These are phyloP conservation scores for Lindbergichthys nudifrons DNA, from an alignment of 2,797 vertebrate genomes.

Conservation along the genomic window DNA sequence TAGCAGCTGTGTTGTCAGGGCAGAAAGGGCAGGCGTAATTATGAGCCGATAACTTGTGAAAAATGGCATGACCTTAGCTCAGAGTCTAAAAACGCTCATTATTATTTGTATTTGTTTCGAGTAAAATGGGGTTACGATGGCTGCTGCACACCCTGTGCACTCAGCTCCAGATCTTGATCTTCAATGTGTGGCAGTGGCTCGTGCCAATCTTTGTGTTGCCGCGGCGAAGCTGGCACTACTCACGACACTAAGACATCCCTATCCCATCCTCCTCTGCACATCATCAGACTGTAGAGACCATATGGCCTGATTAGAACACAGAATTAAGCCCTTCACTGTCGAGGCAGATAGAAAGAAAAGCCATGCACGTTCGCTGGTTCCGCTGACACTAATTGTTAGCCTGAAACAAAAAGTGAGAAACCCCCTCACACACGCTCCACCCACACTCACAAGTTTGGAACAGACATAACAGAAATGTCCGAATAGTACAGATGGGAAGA, in stretches of 20 bases:
- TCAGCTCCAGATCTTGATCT: slow-evolving; percentile 54
- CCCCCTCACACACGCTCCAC: slow-evolving; percentile 25
- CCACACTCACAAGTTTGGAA: slow-evolving; percentile 40
- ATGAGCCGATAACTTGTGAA: slow-evolving; percentile 59
- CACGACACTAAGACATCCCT: slow-evolving; percentile 55
- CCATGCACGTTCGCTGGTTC: slow-evolving; percentile 37
- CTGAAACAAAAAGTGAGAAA: slow-evolving; percentile 36
- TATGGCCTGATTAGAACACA: slow-evolving; percentile 76
- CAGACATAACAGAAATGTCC: slow-evolving; percentile 45
- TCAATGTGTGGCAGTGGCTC: slow-evolving; percentile 50
- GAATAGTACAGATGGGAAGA: slow-evolving; percentile 40
- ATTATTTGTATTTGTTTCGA: slow-evolving; percentile 33
- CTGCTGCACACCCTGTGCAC: slow-evolving; percentile 25
- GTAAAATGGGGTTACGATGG: slow-evolving; percentile 21
- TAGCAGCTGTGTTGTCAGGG: slow-evolving; percentile 51
- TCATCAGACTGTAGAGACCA: slow-evolving; percentile 74
- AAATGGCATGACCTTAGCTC: slow-evolving; percentile 29
- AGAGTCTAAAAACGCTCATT: background rate
- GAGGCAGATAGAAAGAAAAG: slow-evolving; percentile 56
- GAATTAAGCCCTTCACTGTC: slow-evolving; percentile 72
- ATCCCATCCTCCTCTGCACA: slow-evolving; percentile 68
- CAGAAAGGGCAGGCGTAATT: slow-evolving; percentile 69
- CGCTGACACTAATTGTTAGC: slow-evolving; percentile 59
- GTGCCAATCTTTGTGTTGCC: slow-evolving; percentile 46
- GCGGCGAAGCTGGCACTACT: slow-evolving; percentile 42